phyloP scores from a whole-genome alignment of 2,888 invertebrate species.

The Lycaena phlaeas region DNA sequence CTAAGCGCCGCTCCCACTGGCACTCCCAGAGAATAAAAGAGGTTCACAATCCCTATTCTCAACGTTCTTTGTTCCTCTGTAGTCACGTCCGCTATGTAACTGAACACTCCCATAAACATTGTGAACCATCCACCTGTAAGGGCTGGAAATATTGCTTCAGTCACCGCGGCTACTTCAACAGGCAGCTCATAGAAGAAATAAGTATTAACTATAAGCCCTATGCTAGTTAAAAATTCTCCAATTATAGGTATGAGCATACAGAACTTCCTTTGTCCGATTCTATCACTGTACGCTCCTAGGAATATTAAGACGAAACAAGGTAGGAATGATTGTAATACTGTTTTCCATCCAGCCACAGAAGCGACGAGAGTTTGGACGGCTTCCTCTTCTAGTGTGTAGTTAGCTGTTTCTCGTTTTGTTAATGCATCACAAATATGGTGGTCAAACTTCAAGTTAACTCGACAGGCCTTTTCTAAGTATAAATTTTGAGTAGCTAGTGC shows the following conservation, averaged over 20 bases:
- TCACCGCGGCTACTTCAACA: constrained; percentile 85
- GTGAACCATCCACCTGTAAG: constrained; percentile 90
- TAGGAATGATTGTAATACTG: constrained; percentile 84
- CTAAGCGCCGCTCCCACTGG: constrained; percentile 92
- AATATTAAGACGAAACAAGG: constrained; percentile 87
- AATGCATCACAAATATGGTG: constrained; percentile 84
- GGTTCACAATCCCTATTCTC: constrained; percentile 89
- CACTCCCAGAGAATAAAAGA: constrained; percentile 90
- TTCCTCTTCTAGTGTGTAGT: constrained; percentile 72
- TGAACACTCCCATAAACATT: constrained; percentile 92
- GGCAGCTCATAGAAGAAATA: constrained; percentile 85
- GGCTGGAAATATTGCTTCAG: constrained; percentile 87
- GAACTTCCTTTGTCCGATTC: constrained; percentile 79
- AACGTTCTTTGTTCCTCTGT: constrained; percentile 87
- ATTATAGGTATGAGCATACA: constrained; percentile 88
- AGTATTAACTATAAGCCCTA: constrained; percentile 84
- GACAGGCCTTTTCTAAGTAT: constrained; percentile 88
- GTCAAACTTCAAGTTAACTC: constrained; percentile 83
- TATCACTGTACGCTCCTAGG: constrained; percentile 85
- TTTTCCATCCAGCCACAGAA: constrained; percentile 89
- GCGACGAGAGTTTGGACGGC: constrained; percentile 83
- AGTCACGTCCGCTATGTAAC: constrained; percentile 91
- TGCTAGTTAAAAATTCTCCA: constrained; percentile 84
- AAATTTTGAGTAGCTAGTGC: constrained; percentile 87
- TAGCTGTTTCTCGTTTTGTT: constrained; percentile 79